Percentiles rank a stretch among this genome's conserved stretches.
Evolutionary conservation across 2,888 invertebrate species (phyloP).

Genomic region (Dione juno): DNA sequence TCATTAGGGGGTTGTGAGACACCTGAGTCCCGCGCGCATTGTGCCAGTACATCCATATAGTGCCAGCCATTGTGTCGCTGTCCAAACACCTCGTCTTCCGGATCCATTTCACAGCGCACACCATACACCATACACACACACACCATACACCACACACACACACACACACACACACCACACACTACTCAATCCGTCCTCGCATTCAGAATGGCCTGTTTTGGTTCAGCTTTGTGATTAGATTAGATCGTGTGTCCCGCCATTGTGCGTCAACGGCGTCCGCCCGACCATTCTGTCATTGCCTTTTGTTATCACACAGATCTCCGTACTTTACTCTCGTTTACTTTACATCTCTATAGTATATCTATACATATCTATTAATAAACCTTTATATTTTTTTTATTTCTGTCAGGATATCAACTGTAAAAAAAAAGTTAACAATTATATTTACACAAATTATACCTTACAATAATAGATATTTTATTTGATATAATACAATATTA

Average conservation of each 20-base stretch:
- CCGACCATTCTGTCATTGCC: conserved; percentile 27
- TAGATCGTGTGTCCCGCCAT: conserved; percentile 49
- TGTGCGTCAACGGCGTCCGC: neutral
- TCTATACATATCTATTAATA: conserved; percentile 6
- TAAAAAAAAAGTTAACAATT: neutral
- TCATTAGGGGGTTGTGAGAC: conserved; percentile 68
- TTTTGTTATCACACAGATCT: conserved; percentile 4
- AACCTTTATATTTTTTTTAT: neutral
- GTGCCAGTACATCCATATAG: too few relatives aligned
- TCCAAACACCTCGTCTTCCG: conserved; percentile 64
- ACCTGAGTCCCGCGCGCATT: conserved; percentile 57
- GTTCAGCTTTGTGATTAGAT: conserved; percentile 52
- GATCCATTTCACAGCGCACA: conserved; percentile 55
- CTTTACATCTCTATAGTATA: neutral
- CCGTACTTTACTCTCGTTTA: neutral
- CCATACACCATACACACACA: too few relatives aligned
- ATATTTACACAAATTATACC: neutral
- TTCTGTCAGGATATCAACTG: neutral
- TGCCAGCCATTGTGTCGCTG: conserved; percentile 51
- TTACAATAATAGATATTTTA: neutral
- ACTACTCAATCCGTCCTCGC: too few relatives aligned
- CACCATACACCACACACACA: too few relatives aligned
- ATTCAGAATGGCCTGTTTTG: conserved; percentile 48
- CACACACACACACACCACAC: too few relatives aligned
- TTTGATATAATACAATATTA: neutral